These are phyloP conservation scores for Argentina silus DNA, from an alignment of 2,797 vertebrate genomes.

Conservation along the genomic window DNA sequence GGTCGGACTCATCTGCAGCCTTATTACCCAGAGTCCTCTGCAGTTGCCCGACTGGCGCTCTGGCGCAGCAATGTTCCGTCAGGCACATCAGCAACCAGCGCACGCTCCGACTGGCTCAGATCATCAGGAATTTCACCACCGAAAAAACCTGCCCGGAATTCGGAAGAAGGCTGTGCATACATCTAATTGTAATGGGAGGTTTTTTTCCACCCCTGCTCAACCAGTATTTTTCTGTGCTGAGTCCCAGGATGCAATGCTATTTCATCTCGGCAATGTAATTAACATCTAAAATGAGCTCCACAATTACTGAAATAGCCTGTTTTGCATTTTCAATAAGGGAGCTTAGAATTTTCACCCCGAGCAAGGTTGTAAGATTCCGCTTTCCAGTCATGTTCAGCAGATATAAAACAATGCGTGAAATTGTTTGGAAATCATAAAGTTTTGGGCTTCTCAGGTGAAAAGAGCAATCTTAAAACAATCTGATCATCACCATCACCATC, in stretches of 20 bases:
- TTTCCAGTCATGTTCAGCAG: slow-evolving; percentile 17
- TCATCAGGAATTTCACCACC: slow-evolving; percentile 76
- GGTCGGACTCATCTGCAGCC: slow-evolving; percentile 66
- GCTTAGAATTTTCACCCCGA: slow-evolving; percentile 20
- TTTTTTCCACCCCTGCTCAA: slow-evolving; percentile 57
- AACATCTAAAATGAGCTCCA: slow-evolving; percentile 48
- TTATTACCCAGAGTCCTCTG: slow-evolving; percentile 73
- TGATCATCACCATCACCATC: neutral
- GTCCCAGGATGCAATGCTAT: slow-evolving; percentile 49
- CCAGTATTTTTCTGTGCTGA: slow-evolving; percentile 44
- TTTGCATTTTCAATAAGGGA: slow-evolving; percentile 31
- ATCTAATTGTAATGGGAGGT: slow-evolving; percentile 67
- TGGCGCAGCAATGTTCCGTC: slow-evolving; percentile 62
- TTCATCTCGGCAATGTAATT: slow-evolving; percentile 59
- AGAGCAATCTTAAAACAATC: neutral
- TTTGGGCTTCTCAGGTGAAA: neutral
- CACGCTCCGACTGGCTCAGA: slow-evolving; percentile 69
- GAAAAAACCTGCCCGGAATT: slow-evolving; percentile 76
- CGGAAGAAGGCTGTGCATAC: slow-evolving; percentile 69
- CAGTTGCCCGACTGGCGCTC: slow-evolving; percentile 55
- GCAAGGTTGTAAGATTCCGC: slow-evolving; percentile 21
- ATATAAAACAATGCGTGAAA: slow-evolving; percentile 7
- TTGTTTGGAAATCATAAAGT: neutral
- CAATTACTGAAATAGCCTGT: slow-evolving; percentile 23
- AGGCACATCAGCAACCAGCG: slow-evolving; percentile 72